Base-by-base conservation (phyloP, 35 echinoderm and acorn worm genomes). In the Heliocidaris tuberculata region DNA sequence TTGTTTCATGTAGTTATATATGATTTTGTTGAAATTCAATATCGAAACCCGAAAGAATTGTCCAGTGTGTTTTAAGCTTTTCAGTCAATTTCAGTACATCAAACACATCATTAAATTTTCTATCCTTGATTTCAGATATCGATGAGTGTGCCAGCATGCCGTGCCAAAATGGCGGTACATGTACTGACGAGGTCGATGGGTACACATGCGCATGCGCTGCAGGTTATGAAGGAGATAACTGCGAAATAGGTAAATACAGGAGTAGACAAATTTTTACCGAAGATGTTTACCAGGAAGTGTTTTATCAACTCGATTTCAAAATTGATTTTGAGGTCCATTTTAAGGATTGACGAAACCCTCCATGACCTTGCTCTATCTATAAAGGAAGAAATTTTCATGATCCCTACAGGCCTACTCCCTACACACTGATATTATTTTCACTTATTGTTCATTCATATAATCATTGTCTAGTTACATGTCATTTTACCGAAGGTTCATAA, bases 111-210 rank as follows among this genome's bases (percentile, higher is more conserved):
- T 35, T 92, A 32, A 13, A 93, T 31, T 29, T 42, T 48, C 15
- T 16, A 8, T 12, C 31, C 12, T 32, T 50, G 91, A 15, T 93
- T 15, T 48, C 24, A 97, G 97, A 96, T 90, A 87, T 96, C 30
- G 94, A 97, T 86, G 95, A 97, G 60, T 97, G 97, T 85, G 13
- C n/a, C 48, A 94, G 86, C 56, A 85, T 47, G 27, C 95, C 97
- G 15, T 97, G 97, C n/a, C 35, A 95, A 32, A 97, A 97, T 94
- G 94, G 94, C 12, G 97, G 97, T 13, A 59, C 16, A 3, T 96
- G 96, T 94, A 90, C 94, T 7, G 92, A 97, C 94, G 96, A 95
- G 30, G 56, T 96, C 59, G 88, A 92, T 48, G 90, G 59, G 2
- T 97, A 94, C 78, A 94, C 50, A 6, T 98, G 97, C 86, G 65